These are phyloP conservation scores for Pyrgus malvae DNA, from an alignment of 2,888 invertebrate species.

Conservation along the genomic window DNA sequence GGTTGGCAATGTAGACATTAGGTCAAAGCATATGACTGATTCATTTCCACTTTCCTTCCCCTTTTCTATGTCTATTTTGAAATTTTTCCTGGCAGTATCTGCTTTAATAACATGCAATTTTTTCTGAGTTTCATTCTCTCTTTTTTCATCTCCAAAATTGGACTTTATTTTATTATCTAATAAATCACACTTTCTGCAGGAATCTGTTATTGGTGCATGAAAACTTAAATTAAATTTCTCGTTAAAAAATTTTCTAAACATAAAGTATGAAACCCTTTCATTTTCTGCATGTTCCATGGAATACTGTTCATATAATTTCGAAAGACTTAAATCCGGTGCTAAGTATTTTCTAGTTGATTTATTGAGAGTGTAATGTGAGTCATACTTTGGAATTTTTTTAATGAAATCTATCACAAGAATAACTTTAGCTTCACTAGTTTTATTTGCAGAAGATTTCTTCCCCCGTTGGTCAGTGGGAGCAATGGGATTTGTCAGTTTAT, in stretches of 20 bases:
- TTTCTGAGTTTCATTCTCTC: conserved; percentile 19
- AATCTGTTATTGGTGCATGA: too few species aligned
- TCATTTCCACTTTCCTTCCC: conserved; percentile 26
- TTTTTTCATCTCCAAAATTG: conserved; percentile 11
- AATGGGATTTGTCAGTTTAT: conserved; percentile 20
- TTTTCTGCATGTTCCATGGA: not conserved
- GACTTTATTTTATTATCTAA: conserved; percentile 27
- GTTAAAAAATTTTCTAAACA: conserved; percentile 28
- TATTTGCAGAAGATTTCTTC: conserved; percentile 30
- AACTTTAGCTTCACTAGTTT: conserved; percentile 30
- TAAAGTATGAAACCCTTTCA: conserved; percentile 21
- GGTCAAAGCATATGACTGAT: conserved; percentile 34
- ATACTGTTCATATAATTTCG: conserved; percentile 7
- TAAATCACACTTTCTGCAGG: conserved; percentile 27
- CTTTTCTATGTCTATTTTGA: conserved; percentile 27
- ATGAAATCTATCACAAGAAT: conserved; percentile 32
- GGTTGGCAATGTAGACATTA: conserved; percentile 37
- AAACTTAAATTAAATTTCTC: conserved; percentile 27
- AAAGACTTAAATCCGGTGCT: conserved; percentile 9
- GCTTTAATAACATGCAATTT: conserved; percentile 21
- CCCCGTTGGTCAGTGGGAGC: conserved; percentile 33
- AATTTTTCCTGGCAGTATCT: conserved; percentile 29
- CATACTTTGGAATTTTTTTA: conserved; percentile 27
- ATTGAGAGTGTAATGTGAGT: too few species aligned
- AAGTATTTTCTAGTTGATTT: conserved; percentile 15